Evolutionary conservation across 2,113 vertebrate species (phyloP).

Genomic region (Lepus timidus): DNA sequence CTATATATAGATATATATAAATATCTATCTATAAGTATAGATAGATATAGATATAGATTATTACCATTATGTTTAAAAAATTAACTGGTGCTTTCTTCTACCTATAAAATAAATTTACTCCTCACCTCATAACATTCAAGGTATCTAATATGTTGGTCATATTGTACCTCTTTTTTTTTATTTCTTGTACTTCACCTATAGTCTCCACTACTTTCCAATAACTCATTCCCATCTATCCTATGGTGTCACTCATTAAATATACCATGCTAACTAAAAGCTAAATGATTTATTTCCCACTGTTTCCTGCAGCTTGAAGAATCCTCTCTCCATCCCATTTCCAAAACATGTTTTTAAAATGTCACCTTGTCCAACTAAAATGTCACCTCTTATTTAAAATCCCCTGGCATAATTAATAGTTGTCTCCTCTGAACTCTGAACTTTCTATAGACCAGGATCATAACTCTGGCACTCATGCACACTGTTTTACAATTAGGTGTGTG

Average conservation of each 20-base stretch:
- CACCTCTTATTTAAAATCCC: slow-evolving; percentile 62
- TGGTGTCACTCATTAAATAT: slow-evolving; percentile 12
- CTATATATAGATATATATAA: not conserved
- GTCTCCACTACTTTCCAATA: not conserved
- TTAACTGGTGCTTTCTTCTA: not conserved
- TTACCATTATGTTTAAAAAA: slow-evolving; percentile 13
- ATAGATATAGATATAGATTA: not conserved
- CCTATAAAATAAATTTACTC: slow-evolving; percentile 7
- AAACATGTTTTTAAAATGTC: slow-evolving; percentile 67
- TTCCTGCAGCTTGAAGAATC: slow-evolving; percentile 33
- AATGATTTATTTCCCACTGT: not conserved
- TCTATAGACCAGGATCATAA: not conserved
- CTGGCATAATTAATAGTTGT: slow-evolving; percentile 61
- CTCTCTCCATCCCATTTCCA: slow-evolving; percentile 28
- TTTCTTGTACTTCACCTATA: not conserved
- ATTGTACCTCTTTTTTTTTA: slow-evolving; percentile 46
- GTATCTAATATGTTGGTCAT: not conserved
- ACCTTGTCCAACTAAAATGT: slow-evolving; percentile 55
- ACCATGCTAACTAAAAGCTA: not conserved
- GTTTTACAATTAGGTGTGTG: slow-evolving; percentile 40
- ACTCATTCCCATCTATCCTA: not conserved
- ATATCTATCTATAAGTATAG: too few species aligned
- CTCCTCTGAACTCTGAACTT: slow-evolving; percentile 60
- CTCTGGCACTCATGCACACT: slow-evolving; percentile 41
- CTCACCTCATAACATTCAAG: not conserved